phyloP scores from a whole-genome alignment of 2,113 vertebrate species.

The Tachycineta bicolor region DNA sequence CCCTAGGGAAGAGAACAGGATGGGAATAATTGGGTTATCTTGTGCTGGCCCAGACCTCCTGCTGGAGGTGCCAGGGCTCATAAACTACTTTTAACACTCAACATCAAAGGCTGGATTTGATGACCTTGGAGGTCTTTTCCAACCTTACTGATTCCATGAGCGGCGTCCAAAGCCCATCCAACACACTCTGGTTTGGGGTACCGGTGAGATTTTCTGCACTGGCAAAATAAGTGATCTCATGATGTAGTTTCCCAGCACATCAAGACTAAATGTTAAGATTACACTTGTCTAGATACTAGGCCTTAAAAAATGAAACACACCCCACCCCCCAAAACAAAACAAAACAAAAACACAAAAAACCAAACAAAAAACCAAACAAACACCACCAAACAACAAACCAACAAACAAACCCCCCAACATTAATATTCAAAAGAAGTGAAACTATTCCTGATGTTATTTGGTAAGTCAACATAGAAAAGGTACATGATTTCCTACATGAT shows the following conservation, averaged over 20 bases:
- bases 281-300: not conserved
- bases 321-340: no score
- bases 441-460: not conserved
- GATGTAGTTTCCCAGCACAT: not conserved
- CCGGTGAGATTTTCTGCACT: not conserved
- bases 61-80: not conserved
- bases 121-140: not conserved
- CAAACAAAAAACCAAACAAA: no score
- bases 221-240: not conserved
- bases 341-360: no score
- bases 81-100: not conserved
- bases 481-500: fast-evolving
- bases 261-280: not conserved
- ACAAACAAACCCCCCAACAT: no score
- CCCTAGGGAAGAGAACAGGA: not conserved
- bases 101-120: not conserved
- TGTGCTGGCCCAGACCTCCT: not conserved
- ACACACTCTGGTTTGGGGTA: not conserved
- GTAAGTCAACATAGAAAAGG: not conserved
- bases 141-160: not conserved
- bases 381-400: no score
- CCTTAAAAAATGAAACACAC: not conserved
- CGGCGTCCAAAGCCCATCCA: not conserved
- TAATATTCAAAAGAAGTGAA: not conserved
- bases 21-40: not conserved